Conservation (phyloP, 2,888 invertebrate species). For the Ethmia dodecea region DNA sequence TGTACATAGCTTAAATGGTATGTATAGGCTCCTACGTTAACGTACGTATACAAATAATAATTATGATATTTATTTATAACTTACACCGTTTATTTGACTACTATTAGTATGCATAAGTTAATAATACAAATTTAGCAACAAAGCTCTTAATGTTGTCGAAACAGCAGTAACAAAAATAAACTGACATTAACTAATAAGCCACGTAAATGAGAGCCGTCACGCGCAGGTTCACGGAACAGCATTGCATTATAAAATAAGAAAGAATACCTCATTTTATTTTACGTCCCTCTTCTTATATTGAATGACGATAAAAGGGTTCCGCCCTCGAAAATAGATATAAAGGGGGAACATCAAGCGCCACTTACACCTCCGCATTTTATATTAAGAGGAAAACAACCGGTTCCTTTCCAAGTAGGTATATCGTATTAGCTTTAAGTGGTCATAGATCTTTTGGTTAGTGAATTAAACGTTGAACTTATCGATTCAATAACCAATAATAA, state of each 20-base stretch:
- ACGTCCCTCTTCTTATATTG: slow-evolving; percentile 18
- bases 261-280: slow-evolving; percentile 20
- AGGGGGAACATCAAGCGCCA: slow-evolving; percentile 5
- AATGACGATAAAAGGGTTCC: slow-evolving; percentile 20
- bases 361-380: slow-evolving; percentile 5
- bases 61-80: no score
- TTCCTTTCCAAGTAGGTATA: slow-evolving; percentile 3
- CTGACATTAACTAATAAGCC: slow-evolving; percentile 10
- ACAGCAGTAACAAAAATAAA: slow-evolving; percentile 4
- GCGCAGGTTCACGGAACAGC: slow-evolving; percentile 2
- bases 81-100: no score
- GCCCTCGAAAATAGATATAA: slow-evolving; percentile 17
- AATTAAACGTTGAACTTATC: no score
- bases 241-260: slow-evolving; percentile 15
- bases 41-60: no score
- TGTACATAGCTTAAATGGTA: no score
- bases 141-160: no score
- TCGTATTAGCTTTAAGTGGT: no score
- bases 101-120: no score
- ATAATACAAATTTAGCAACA: no score
- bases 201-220: slow-evolving; percentile 7
- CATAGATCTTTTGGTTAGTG: no score
- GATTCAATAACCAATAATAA: no score
- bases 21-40: no score
- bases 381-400: slow-evolving; percentile 5